Conservation (phyloP, 2,888 invertebrate genomes). For the Caenorhabditis sp. region DNA sequence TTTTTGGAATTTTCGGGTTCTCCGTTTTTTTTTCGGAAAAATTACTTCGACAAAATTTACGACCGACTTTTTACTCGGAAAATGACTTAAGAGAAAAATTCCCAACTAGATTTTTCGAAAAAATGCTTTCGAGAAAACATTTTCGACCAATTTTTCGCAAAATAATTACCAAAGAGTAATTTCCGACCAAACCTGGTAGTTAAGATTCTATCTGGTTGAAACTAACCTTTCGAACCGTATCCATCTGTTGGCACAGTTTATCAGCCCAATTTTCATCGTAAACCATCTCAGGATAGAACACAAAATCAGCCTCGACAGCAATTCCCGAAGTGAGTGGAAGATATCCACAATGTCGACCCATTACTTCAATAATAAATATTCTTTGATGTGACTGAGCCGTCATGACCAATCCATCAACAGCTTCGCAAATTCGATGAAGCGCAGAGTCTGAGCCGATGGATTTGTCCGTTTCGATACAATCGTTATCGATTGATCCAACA, state of each 20-base stretch:
- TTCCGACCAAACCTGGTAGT: no score
- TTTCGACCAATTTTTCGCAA: no score
- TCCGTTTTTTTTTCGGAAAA: no score
- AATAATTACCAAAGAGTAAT: no score
- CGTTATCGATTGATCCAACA: slow-evolving; percentile 72
- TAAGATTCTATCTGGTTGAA: no score
- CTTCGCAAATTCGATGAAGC: slow-evolving; percentile 93
- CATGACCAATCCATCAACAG: slow-evolving; percentile 93
- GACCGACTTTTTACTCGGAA: no score
- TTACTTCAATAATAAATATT: slow-evolving; percentile 83
- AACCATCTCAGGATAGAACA: slow-evolving; percentile 96
- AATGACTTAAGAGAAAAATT: no score
- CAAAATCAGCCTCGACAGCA: slow-evolving; percentile 92
- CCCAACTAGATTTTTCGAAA: no score
- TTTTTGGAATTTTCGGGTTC: no score
- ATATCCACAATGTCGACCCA: slow-evolving; percentile 99
- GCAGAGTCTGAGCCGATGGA: slow-evolving; percentile 96
- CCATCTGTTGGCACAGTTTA: slow-evolving; percentile 87
- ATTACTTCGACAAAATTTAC: no score
- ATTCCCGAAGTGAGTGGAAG: slow-evolving; percentile 91
- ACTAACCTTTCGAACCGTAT: slow-evolving; percentile 29
- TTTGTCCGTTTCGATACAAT: slow-evolving; percentile 99
- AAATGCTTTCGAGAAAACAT: no score
- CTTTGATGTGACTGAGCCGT: slow-evolving; percentile 96
- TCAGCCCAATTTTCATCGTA: slow-evolving; percentile 88